Evolutionary conservation across 1,140 invertebrate genomes (phyloP), one percentile per base, ranked within the genome.

Genomic region (Cyclargus thomasi): DNA sequence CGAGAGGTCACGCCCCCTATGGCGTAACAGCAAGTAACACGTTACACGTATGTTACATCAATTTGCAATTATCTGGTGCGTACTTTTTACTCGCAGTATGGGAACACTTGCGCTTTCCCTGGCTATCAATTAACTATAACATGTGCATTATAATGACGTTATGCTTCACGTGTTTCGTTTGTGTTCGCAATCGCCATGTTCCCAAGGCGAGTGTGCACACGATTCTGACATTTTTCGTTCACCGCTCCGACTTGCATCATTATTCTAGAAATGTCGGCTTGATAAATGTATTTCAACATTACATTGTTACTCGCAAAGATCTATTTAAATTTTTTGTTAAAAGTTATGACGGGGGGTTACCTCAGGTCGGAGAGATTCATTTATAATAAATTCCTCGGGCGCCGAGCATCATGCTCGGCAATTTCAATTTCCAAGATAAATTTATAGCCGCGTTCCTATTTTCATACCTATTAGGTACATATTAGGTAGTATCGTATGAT

Each of bases 191-290:
- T 59, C 18, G 18, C 55, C 55, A 59, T 64, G 67, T 70, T 77
- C 72, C 70, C 78, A 83, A 83, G 80, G 74, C 73, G 69, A 77
- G 78, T 77, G 70, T 71, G 72, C 68, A 70, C 85, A 89, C 83
- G 83, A 87, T 76, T 85, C 81, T 87, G 83, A 88, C 85, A 88
- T 90, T 90, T 86, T 81, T 83, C 80, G 80, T 73, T 78, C 78
- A 72, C 67, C 67, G 62, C 67, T 67, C 36, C 69, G 64, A 69
- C 73, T 88, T 86, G 80, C 80, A 72, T 78, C 79, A 85, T 70
- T 67, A 69, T 73, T 81, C 59, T 81, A 75, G 74, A 83, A 86
- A 86, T 85, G 80, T 73, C 79, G 74, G 6, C 57, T 18, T 59
- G 55, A 66, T 66, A 39, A 66, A 66, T 66, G 53, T 20, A 59